phyloP scores from a whole-genome alignment of 2,888 invertebrate genomes.

The Leptinotarsa juncta region DNA sequence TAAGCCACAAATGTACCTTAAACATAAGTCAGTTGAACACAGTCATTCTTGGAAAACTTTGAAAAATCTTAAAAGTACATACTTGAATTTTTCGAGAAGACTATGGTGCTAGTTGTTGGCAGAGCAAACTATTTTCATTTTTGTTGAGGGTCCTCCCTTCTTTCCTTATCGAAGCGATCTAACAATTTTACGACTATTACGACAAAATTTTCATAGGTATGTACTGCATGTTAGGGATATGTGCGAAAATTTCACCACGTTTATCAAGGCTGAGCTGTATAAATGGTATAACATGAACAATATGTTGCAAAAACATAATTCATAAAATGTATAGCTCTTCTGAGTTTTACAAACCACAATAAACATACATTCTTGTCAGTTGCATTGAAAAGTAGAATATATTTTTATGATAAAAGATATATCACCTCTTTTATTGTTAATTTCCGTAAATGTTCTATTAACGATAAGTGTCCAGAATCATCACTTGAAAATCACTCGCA shows the following conservation, averaged over 20 bases:
- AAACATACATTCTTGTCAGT: too few species aligned
- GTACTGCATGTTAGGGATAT: not conserved
- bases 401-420: not conserved
- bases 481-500: not conserved
- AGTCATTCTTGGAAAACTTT: constrained; percentile 1
- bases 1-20: constrained; percentile 40
- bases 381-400: too few species aligned
- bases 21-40: constrained; percentile 28
- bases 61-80: not conserved
- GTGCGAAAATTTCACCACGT: not conserved
- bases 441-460: not conserved
- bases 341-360: too few species aligned
- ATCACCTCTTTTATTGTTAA: not conserved
- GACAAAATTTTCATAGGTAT: not conserved
- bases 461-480: not conserved
- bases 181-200: not conserved
- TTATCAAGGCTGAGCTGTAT: not conserved
- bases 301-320: too few species aligned
- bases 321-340: too few species aligned
- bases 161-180: not conserved
- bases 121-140: not conserved
- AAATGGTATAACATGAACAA: too few species aligned
- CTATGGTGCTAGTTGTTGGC: constrained; percentile 5
- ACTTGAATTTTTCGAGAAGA: not conserved
- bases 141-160: not conserved